phyloP scores from a whole-genome alignment of 2,888 invertebrate species.

The Xestia rhomboidea region DNA sequence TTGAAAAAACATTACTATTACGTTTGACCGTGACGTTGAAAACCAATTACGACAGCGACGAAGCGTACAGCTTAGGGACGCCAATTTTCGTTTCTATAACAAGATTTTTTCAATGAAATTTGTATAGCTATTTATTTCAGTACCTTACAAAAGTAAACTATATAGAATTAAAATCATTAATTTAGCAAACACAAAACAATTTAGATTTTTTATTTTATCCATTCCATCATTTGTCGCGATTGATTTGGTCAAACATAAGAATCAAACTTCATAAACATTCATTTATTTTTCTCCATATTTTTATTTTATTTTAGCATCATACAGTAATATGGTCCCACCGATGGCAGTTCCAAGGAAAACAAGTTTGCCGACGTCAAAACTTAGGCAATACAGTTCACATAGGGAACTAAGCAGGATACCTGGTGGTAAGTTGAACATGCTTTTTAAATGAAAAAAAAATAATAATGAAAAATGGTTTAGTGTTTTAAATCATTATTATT shows the following conservation, averaged over 20 bases:
- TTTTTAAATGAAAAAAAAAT: too few relatives aligned
- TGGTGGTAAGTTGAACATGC: slow-evolving; percentile 73
- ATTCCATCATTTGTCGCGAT: slow-evolving; percentile 16
- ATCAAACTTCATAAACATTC: slow-evolving; percentile 17
- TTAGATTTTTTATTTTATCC: background rate
- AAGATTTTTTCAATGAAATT: background rate
- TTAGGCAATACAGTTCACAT: slow-evolving; percentile 89
- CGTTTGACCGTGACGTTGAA: too few relatives aligned
- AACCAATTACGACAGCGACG: too few relatives aligned
- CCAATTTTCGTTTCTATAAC: background rate
- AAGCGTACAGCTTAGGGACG: background rate
- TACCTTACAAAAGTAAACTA: background rate
- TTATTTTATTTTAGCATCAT: slow-evolving; percentile 77
- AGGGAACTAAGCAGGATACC: slow-evolving; percentile 88
- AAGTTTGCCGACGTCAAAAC: slow-evolving; percentile 86
- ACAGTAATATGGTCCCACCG: slow-evolving; percentile 81
- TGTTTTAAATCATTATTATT: slow-evolving; percentile 11
- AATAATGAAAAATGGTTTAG: too few relatives aligned
- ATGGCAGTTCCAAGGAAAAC: slow-evolving; percentile 78
- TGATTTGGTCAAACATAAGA: background rate
- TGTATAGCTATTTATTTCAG: background rate
- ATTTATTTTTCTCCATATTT: slow-evolving; percentile 52
- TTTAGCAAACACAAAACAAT: background rate
- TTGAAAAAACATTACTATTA: too few relatives aligned
- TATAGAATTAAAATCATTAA: background rate